Evolutionary conservation across 37 sponge, comb jelly and placozoan genomes (phyloP).

Genomic region (Crambe crambe): DNA sequence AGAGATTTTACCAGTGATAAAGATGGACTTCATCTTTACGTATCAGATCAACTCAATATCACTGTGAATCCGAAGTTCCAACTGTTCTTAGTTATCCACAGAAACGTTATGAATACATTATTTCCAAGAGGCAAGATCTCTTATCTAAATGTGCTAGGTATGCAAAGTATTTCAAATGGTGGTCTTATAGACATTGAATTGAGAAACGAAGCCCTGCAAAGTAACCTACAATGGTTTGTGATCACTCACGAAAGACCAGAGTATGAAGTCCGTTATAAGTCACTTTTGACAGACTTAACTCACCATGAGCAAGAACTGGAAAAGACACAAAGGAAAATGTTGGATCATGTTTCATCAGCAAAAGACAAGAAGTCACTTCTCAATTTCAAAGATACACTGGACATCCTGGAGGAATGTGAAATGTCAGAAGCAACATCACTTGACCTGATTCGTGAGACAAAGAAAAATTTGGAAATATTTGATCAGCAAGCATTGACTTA

Average conservation of each 20-base stretch:
- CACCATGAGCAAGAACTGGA: conserved; percentile 53
- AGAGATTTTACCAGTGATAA: conserved; percentile 4
- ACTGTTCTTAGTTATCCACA: conserved; percentile 35
- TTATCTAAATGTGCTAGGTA: background rate
- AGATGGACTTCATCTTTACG: background rate
- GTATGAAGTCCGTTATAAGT: conserved; percentile 21
- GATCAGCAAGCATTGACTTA: conserved; percentile 24
- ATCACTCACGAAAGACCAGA: conserved; percentile 34
- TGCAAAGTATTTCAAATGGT: background rate
- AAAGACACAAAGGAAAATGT: conserved; percentile 2
- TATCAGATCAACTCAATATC: background rate
- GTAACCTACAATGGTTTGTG: conserved; percentile 33
- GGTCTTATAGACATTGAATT: conserved; percentile 40
- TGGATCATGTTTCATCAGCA: background rate
- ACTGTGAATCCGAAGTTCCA: conserved; percentile 17
- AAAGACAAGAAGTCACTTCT: conserved; percentile 13
- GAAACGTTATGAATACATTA: conserved; percentile 8
- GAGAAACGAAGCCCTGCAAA: conserved; percentile 34
- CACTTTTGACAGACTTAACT: conserved; percentile 53
- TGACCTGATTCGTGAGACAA: conserved; percentile 45
- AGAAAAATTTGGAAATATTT: conserved; percentile 18
- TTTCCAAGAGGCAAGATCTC: background rate
- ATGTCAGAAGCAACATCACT: conserved; percentile 7
- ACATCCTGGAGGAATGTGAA: conserved; percentile 13
- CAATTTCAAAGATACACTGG: background rate